Evolutionary conservation across 1,140 invertebrate genomes (phyloP), one percentile per base, ranked within the genome.

Genomic region (Muscidifurax raptorellus): DNA sequence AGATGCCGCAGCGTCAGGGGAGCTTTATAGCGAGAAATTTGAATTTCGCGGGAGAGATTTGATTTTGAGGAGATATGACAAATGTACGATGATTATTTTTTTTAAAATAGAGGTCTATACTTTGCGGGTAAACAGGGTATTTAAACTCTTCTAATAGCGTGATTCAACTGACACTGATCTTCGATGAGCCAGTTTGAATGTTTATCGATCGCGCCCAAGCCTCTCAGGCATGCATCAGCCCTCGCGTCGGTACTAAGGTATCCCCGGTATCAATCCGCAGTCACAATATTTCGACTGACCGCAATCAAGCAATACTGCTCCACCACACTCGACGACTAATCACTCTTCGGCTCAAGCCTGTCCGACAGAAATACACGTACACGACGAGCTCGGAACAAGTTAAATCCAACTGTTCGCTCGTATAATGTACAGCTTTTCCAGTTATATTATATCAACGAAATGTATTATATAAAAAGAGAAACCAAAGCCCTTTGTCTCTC

Each of bases 401-500:
- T 10, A 10, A 47, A 47, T 47, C 44, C 1, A 47, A 47, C 4
- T 13, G 44, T 47, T 47, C 44, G 44, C 15, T 18, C 13, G 44
- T 7, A 40, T 40, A 40, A n/a, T n/a, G n/a, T n/a, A n/a, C n/a
- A n/a, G n/a, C n/a, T n/a, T n/a, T n/a, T n/a, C n/a, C n/a, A n/a
- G n/a, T n/a, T n/a, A n/a, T n/a, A n/a, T n/a, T n/a, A n/a, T n/a
- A n/a, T n/a, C n/a, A n/a, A n/a, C 25, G 22, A 47, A 27, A 76
- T n/a, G 5, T 28, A n/a, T n/a, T n/a, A n/a, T n/a, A n/a, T n/a
- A 47, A 44, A 47, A 25, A 27, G 40, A 3, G 52, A 25, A 76
- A 47, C 74, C 25, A 75, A 75, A 44, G 36, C 1, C 71, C 28
- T 76, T 47, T 47, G 40, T 76, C 40, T 72, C 71, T 27, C 25